These are phyloP conservation scores for Trichomalopsis sarcophagae DNA, from an alignment of 1,140 invertebrate species.

Conservation along the genomic window DNA sequence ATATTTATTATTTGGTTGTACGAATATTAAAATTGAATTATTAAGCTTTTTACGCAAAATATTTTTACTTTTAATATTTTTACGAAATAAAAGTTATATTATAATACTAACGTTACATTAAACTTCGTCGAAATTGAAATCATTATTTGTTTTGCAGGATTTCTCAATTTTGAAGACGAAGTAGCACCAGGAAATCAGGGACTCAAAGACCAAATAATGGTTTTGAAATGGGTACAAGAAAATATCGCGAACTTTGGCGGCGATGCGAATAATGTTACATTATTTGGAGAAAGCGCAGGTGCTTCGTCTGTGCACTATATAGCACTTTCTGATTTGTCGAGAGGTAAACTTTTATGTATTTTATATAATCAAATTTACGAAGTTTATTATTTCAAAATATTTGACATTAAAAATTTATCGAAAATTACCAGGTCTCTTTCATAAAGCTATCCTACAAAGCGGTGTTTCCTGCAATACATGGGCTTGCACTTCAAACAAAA, in stretches of 20 bases:
- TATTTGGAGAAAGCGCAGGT: conserved; percentile 74
- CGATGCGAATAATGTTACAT: conserved; percentile 73
- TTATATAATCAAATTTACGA: neutral
- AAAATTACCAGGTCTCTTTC: conserved; percentile 73
- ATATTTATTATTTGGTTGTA: neutral
- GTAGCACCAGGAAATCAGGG: conserved; percentile 68
- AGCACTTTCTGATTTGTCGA: conserved; percentile 60
- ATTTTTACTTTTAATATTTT: too few species aligned
- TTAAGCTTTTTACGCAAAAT: too few species aligned
- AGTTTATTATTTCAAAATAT: neutral
- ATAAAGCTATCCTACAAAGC: conserved; percentile 79
- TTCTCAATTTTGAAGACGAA: conserved; percentile 64
- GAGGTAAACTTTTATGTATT: conserved; percentile 46
- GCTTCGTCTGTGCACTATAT: conserved; percentile 66
- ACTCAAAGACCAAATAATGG: conserved; percentile 68
- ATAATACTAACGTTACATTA: too few species aligned
- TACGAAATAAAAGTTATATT: too few species aligned
- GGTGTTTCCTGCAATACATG: conserved; percentile 73
- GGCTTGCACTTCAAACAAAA: conserved; percentile 61
- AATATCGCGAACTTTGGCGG: conserved; percentile 76
- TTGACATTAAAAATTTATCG: neutral
- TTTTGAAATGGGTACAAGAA: conserved; percentile 76
- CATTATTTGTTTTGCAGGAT: conserved; percentile 58
- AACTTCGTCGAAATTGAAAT: too few species aligned
- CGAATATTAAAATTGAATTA: too few species aligned